Evolutionary conservation across 2,888 invertebrate genomes (phyloP).

Genomic region (Archaeoteleia sp.): DNA sequence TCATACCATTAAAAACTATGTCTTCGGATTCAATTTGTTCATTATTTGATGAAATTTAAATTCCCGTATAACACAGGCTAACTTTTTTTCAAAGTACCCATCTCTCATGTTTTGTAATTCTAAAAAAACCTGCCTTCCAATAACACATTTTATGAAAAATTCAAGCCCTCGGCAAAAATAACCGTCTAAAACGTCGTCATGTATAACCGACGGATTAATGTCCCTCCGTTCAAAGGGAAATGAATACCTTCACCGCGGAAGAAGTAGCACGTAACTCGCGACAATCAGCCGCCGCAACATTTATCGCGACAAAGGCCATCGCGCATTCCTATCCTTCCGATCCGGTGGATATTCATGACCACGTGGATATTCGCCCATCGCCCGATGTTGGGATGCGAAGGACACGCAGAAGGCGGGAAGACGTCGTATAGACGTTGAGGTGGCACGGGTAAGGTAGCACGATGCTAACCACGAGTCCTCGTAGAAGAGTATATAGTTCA

Average conservation of each 20-base stretch:
- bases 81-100: too few species aligned
- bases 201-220: slow-evolving; percentile 32
- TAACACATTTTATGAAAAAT: slow-evolving; percentile 19
- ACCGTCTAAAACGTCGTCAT: slow-evolving; percentile 6
- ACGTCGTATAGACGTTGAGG: slow-evolving; percentile 17
- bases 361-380: too few species aligned
- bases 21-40: too few species aligned
- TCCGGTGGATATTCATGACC: slow-evolving; percentile 22
- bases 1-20: too few species aligned
- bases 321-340: slow-evolving; percentile 1
- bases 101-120: background rate
- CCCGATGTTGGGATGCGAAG: slow-evolving; percentile 12
- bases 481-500: slow-evolving; percentile 20
- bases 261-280: background rate
- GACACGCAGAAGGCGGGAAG: slow-evolving; percentile 36
- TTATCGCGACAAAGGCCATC: slow-evolving; percentile 2
- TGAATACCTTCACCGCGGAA: slow-evolving; percentile 3
- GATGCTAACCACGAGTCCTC: slow-evolving; percentile 27
- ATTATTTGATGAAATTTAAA: too few species aligned
- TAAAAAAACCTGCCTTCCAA: background rate
- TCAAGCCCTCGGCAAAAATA: background rate
- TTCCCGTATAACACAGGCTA: too few species aligned
- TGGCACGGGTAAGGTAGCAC: slow-evolving; percentile 7
- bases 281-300: slow-evolving; percentile 23
- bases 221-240: slow-evolving; percentile 14